phyloP scores from a whole-genome alignment of 37 sponge, comb jelly and placozoan genomes.

The Haliclona indistincta region DNA sequence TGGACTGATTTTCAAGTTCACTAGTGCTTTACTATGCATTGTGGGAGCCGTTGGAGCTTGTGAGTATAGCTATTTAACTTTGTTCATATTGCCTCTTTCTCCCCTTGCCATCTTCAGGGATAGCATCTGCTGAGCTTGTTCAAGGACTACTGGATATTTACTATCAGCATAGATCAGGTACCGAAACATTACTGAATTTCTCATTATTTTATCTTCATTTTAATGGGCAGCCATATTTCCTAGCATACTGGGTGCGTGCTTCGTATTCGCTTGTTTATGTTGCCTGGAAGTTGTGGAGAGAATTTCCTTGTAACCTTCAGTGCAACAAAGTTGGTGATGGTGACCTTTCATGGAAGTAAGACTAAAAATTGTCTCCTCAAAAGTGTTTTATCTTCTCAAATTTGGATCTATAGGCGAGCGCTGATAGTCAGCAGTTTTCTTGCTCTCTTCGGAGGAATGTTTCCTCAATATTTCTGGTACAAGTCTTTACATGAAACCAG shows the following conservation, averaged over 20 bases:
- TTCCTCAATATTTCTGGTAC: too few species aligned
- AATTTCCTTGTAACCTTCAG: constrained; percentile 52
- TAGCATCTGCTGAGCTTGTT: constrained; percentile 64
- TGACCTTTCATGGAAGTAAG: constrained; percentile 44
- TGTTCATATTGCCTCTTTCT: neutral
- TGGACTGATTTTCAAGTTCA: neutral
- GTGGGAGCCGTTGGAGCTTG: constrained; percentile 36
- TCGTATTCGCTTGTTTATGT: constrained; percentile 47
- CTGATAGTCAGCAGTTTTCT: too few species aligned
- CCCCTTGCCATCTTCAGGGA: constrained; percentile 42
- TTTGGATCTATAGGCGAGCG: too few species aligned
- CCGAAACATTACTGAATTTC: neutral
- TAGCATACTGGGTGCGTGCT: constrained; percentile 53
- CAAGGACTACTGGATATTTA: constrained; percentile 32
- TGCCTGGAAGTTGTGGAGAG: constrained; percentile 60
- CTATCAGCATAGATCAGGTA: constrained; percentile 36
- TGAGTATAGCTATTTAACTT: neutral
- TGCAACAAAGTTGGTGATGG: constrained; percentile 63
- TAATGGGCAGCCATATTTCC: constrained; percentile 26
- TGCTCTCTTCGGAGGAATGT: too few species aligned
- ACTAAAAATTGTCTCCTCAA: too few species aligned
- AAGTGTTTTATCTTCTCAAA: too few species aligned
- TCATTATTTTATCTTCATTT: neutral
- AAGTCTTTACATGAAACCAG: too few species aligned
- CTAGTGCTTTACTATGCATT: constrained; percentile 42